Evolutionary conservation across 2,888 invertebrate species (phyloP), one percentile per base, ranked within the genome.

Genomic region (Caenorhabditis sp.): DNA sequence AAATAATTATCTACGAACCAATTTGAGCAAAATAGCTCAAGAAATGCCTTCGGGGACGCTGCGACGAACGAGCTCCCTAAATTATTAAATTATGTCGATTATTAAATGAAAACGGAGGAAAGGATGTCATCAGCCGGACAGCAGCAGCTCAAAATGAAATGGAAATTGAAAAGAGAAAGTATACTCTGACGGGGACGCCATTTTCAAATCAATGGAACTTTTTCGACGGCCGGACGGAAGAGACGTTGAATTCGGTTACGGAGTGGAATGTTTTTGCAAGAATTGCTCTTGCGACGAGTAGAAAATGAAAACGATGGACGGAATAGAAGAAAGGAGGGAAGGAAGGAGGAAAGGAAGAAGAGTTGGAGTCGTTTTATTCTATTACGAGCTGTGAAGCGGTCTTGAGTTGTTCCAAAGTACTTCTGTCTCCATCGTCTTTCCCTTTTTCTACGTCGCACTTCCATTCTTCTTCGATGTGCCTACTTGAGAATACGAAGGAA

Each of bases 301-400:
- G 51, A 38, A 68, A 54, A 44, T n/a, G 26, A 54, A 54, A 26
- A 54, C 22, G 51, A 51, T 22, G 22, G 31, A n/a, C 6, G 22
- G 35, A 26, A 69, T 41, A 44, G 69, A 56, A 69, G 56, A 41
- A 44, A 47, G 16, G 28, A 24, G 35, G 22, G 38, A 16, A 19
- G 16, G 49, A 31, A 38, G 16, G 38, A 35, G 26, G 26, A 24
- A 19, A 31, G 28, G 35, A 56, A 70, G 64, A 72, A 56, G 56
- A 70, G 63, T 70, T 79, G 79, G 79, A 79, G 79, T 64, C 79
- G 79, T 79, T 64, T 79, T 79, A 79, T 79, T 79, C 79, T 64
- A 79, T 79, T 79, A 79, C 79, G 79, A 79, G 79, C 69, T 70
- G 79, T 79, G 70, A 79, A 79, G 79, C 79, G 70, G 79, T 79